A percentile compares a stretch with the other conserved stretches of the same genome.
Conservation (phyloP, 1,140 invertebrate genomes). For the Drosophila melanica region DNA sequence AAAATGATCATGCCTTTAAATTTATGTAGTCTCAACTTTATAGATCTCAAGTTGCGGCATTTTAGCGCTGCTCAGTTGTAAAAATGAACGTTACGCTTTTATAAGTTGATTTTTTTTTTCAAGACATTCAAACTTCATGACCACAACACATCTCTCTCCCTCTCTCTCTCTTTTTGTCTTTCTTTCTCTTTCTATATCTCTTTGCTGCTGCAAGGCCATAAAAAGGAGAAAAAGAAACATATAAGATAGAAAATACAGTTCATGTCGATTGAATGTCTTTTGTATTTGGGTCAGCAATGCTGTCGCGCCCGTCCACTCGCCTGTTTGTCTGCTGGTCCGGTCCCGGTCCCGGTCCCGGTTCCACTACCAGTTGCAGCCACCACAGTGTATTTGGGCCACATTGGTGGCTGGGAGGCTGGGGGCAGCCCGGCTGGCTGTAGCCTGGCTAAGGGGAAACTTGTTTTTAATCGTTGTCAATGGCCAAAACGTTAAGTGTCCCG, state of each 20-base stretch:
- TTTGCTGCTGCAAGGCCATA: conserved; percentile 18
- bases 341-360: conserved; percentile 55
- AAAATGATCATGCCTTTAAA: not conserved
- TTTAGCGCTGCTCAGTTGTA: conserved; percentile 8
- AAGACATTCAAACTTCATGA: conserved; percentile 26
- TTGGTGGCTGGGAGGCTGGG: not conserved
- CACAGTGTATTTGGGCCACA: conserved; percentile 40
- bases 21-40: conserved; percentile 7
- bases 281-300: conserved; percentile 77
- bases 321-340: conserved; percentile 40
- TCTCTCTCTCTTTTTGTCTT: not conserved
- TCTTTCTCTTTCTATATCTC: not conserved
- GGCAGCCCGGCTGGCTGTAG: conserved; percentile 1
- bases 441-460: conserved; percentile 54
- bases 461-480: conserved; percentile 82
- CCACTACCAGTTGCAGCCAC: conserved; percentile 16
- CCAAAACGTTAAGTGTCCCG: conserved; percentile 81
- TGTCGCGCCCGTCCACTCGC: conserved; percentile 45
- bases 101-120: conserved; percentile 15
- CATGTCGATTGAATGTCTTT: conserved; percentile 72
- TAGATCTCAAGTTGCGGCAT: conserved; percentile 6
- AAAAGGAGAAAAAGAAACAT: conserved; percentile 17
- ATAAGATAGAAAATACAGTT: conserved; percentile 51
- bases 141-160: not conserved
- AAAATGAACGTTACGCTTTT: conserved; percentile 14